Percentiles rank a stretch among this genome's conserved stretches.
phyloP scores from a whole-genome alignment of 2,888 invertebrate genomes.

The Strigamia transsilvanica region DNA sequence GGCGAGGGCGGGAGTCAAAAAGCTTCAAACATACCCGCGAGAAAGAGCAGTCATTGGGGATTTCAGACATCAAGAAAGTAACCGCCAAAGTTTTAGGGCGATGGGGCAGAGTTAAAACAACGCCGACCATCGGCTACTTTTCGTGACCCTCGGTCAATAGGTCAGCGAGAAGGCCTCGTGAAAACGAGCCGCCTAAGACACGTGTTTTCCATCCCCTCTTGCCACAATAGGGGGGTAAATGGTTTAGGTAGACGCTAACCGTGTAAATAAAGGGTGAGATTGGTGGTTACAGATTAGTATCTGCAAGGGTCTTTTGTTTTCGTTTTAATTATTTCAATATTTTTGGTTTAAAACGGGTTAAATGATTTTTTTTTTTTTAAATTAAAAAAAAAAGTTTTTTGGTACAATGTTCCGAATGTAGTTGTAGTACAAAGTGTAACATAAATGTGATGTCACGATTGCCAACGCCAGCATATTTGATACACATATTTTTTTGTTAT shows the following conservation, averaged over 20 bases:
- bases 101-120: constrained; percentile 16
- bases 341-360: neutral
- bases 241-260: neutral
- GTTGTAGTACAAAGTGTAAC: too few species aligned
- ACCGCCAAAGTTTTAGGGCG: constrained; percentile 6
- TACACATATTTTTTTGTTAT: too few species aligned
- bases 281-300: neutral
- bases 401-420: neutral
- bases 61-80: constrained; percentile 21
- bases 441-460: too few species aligned
- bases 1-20: constrained; percentile 22
- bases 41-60: constrained; percentile 26
- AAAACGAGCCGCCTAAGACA: constrained; percentile 26
- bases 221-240: constrained; percentile 15
- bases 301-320: neutral
- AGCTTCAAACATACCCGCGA: constrained; percentile 14
- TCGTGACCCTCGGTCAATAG: constrained; percentile 26
- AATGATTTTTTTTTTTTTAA: neutral
- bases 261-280: neutral
- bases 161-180: constrained; percentile 21
- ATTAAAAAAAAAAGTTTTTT: neutral
- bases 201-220: constrained; percentile 4
- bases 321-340: neutral
- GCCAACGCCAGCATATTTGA: too few species aligned
- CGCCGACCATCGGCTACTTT: constrained; percentile 16